Evolutionary conservation across 2,888 invertebrate genomes (phyloP).

Genomic region (Thera obeliscata): DNA sequence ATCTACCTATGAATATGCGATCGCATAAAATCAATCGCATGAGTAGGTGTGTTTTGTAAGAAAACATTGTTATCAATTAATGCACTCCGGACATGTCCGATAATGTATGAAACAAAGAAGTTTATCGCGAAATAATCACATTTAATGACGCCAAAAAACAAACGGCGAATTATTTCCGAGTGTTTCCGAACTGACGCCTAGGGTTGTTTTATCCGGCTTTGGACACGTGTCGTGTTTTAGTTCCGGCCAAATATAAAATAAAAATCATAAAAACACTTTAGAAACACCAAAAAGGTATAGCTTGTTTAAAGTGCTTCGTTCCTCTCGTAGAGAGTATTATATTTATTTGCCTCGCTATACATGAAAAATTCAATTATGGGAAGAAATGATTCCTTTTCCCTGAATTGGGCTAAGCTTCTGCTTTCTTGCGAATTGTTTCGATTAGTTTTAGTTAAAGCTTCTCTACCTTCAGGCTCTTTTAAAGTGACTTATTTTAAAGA

Average conservation of each 20-base stretch:
- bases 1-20: neutral
- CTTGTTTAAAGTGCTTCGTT: no score
- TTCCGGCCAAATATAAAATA: no score
- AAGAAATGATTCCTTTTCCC: constrained; percentile 3
- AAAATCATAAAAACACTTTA: no score
- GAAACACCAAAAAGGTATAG: no score
- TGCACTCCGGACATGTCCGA: constrained; percentile 36
- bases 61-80: constrained; percentile 37
- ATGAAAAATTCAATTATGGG: no score
- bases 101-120: constrained; percentile 39
- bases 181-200: constrained; percentile 1
- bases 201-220: constrained; percentile 5
- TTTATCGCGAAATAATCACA: constrained; percentile 38
- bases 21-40: constrained; percentile 19
- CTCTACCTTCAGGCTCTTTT: constrained; percentile 22
- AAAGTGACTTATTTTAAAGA: constrained; percentile 26
- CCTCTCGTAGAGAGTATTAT: no score
- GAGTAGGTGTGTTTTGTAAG: constrained; percentile 11
- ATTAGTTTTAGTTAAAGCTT: constrained; percentile 31
- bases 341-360: no score
- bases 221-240: no score
- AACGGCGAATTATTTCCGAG: constrained; percentile 16
- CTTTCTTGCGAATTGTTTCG: constrained; percentile 34
- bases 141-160: constrained; percentile 35
- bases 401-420: neutral